phyloP scores from a whole-genome alignment of 2,113 vertebrate species.

The Pollachius pollachius region DNA sequence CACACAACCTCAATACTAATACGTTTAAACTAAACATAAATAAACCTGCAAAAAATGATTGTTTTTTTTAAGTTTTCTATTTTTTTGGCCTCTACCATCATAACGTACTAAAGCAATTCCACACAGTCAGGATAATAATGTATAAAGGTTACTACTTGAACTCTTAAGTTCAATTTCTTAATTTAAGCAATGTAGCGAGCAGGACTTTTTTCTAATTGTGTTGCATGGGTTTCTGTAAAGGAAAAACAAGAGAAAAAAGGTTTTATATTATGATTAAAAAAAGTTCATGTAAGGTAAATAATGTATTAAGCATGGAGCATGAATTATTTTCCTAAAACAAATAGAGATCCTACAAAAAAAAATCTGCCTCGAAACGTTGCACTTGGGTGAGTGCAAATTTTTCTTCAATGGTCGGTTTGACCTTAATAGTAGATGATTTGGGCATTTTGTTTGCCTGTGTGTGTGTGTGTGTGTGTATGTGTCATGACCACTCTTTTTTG shows the following conservation, averaged over 20 bases:
- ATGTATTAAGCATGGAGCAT: constrained; percentile 98
- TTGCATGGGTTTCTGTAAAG: constrained; percentile 85
- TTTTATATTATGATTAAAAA: constrained; percentile 59
- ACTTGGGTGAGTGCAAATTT: constrained; percentile 81
- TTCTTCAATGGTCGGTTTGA: constrained; percentile 53
- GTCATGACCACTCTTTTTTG: constrained; percentile 40
- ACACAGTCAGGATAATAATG: constrained; percentile 78
- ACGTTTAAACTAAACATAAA: neutral
- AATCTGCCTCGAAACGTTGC: constrained; percentile 90
- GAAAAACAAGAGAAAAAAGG: constrained; percentile 68
- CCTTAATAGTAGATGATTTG: constrained; percentile 61
- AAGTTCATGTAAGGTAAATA: constrained; percentile 94
- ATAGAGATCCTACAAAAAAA: constrained; percentile 80
- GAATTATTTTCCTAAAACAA: constrained; percentile 94
- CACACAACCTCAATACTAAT: neutral
- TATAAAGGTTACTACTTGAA: constrained; percentile 70
- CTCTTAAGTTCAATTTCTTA: constrained; percentile 62
- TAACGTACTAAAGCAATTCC: constrained; percentile 73
- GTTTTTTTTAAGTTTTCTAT: constrained; percentile 7
- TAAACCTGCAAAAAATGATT: neutral
- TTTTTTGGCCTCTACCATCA: constrained; percentile 57
- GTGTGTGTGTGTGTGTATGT: constrained; percentile 47
- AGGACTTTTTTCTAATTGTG: constrained; percentile 80
- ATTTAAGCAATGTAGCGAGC: constrained; percentile 84
- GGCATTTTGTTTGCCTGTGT: constrained; percentile 47